These are phyloP conservation scores for Drosophila persimilis DNA, from an alignment of 1,140 invertebrate genomes.

Conservation along the genomic window DNA sequence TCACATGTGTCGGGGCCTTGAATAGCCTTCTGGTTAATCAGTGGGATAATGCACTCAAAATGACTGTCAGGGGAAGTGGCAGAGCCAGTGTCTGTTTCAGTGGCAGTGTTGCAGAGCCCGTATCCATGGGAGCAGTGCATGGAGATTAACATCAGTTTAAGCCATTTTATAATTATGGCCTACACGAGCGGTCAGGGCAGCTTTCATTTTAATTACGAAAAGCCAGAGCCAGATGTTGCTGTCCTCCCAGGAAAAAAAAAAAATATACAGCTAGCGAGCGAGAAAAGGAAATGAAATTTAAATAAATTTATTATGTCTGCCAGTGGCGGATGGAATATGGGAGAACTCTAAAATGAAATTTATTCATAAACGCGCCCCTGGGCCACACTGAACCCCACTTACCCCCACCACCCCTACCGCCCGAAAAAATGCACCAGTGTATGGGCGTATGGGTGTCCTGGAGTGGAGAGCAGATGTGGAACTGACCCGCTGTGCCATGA, in stretches of 20 bases:
- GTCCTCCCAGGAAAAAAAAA: constrained; percentile 10
- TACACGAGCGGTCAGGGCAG: constrained; percentile 59
- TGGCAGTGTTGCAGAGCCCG: background rate
- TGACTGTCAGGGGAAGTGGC: constrained; percentile 55
- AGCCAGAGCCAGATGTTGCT: constrained; percentile 41
- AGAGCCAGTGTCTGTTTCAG: constrained; percentile 14
- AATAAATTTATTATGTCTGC: constrained; percentile 80
- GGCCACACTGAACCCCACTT: constrained; percentile 16
- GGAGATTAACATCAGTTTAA: constrained; percentile 77
- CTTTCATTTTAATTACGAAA: constrained; percentile 73
- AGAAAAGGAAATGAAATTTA: constrained; percentile 74
- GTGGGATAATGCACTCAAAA: constrained; percentile 43
- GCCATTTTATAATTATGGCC: constrained; percentile 79
- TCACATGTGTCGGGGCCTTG: background rate
- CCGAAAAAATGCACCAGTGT: background rate
- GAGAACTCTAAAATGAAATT: constrained; percentile 80
- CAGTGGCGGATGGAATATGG: constrained; percentile 58
- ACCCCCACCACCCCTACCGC: no score
- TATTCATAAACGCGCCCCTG: constrained; percentile 71
- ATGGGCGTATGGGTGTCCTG: constrained; percentile 14
- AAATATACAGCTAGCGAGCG: constrained; percentile 12
- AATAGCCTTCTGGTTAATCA: constrained; percentile 30
- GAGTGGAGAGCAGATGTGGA: constrained; percentile 30
- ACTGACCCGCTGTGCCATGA: constrained; percentile 31
- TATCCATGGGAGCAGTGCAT: constrained; percentile 42